These are phyloP conservation scores for Gastrophryne carolinensis DNA, from an alignment of 2,797 vertebrate genomes.

Conservation along the genomic window DNA sequence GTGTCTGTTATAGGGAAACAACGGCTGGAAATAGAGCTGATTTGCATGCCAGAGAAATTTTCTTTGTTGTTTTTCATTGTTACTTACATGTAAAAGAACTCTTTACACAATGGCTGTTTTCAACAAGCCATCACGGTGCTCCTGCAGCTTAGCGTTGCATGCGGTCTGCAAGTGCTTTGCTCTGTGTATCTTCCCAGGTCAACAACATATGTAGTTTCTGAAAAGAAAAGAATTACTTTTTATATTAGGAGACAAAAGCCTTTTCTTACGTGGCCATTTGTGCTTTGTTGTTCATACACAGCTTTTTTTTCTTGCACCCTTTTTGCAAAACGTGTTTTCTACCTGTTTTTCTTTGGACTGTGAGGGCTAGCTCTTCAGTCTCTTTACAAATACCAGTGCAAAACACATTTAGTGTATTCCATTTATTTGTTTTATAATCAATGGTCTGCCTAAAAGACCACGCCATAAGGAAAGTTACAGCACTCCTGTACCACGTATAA, in stretches of 20 bases:
- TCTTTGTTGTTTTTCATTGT: conserved; percentile 45
- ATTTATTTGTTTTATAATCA: no score
- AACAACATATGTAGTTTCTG: neutral
- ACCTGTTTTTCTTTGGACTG: no score
- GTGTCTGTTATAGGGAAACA: conserved; percentile 53
- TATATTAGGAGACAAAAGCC: no score
- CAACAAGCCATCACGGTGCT: neutral
- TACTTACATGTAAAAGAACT: conserved; percentile 44
- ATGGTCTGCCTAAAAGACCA: no score
- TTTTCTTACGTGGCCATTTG: neutral
- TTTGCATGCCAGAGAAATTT: conserved; percentile 49
- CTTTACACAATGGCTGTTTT: conserved; percentile 36
- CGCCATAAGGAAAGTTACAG: no score
- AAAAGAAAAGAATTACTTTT: neutral
- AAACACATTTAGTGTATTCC: no score
- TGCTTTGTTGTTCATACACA: neutral
- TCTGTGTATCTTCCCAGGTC: neutral
- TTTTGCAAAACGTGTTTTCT: no score
- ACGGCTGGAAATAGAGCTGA: conserved; percentile 49
- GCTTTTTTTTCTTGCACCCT: no score
- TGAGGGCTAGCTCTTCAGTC: no score
- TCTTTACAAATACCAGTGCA: no score
- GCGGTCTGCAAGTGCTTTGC: neutral
- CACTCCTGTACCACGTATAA: no score
- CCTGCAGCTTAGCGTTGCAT: conserved; percentile 28